Evolutionary conservation across 2,113 vertebrate genomes (phyloP).

Genomic region (Promerops cafer): DNA sequence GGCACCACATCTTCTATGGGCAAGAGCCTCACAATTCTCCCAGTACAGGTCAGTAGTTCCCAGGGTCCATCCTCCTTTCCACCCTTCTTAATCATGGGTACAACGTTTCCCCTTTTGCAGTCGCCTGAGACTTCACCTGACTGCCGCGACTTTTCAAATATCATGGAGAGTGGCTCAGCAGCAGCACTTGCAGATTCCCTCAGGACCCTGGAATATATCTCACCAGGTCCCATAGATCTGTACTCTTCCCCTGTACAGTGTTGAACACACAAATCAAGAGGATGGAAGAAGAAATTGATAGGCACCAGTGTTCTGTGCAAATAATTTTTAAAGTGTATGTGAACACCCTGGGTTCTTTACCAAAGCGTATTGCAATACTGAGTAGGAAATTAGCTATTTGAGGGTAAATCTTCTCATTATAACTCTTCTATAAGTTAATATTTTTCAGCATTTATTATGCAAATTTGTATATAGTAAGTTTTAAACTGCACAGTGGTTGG

Average conservation of each 20-base stretch:
- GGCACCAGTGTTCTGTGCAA: not conserved
- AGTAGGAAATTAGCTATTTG: not conserved
- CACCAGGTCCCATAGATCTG: not conserved
- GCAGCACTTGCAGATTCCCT: not conserved
- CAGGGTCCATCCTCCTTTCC: not conserved
- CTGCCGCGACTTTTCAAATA: not conserved
- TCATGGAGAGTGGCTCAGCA: not conserved
- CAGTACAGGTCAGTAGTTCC: not conserved
- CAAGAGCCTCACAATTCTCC: too few relatives aligned
- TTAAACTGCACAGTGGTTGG: not conserved
- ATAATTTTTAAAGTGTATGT: not conserved
- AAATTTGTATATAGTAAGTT: not conserved
- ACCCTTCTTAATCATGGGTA: not conserved
- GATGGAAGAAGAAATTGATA: not conserved
- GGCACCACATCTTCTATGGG: not conserved
- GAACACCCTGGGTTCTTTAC: not conserved
- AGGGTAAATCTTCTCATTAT: not conserved
- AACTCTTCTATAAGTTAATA: not conserved
- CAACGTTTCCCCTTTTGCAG: not conserved
- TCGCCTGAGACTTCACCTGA: not conserved
- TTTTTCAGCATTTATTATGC: not conserved
- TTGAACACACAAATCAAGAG: not conserved
- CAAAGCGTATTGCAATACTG: fast-evolving
- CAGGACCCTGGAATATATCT: too few relatives aligned
- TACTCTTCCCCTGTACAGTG: not conserved